Conservation (phyloP, 2,797 vertebrate genomes). For the Xenopus petersii region DNA sequence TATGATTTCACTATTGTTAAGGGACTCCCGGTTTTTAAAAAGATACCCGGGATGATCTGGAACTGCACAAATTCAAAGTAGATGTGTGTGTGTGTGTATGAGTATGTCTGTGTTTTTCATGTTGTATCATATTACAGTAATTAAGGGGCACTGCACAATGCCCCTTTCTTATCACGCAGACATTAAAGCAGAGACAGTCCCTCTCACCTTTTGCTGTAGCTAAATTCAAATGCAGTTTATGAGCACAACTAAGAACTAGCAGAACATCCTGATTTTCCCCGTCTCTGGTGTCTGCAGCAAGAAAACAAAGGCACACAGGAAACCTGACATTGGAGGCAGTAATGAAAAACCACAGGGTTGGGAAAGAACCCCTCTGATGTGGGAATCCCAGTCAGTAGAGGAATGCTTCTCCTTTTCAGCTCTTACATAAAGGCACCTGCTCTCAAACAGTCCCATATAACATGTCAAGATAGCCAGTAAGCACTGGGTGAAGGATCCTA, state of each 20-base stretch:
- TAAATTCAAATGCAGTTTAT: conserved; percentile 17
- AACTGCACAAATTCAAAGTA: no score
- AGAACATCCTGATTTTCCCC: conserved; percentile 12
- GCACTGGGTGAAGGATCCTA: not conserved
- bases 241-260: conserved; percentile 30
- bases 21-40: no score
- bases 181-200: not conserved
- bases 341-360: conserved; percentile 33
- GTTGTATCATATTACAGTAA: not conserved
- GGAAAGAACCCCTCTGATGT: conserved; percentile 32
- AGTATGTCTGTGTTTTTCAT: no score
- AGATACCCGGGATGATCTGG: no score
- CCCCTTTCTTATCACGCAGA: not conserved
- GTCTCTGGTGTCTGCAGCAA: conserved; percentile 26
- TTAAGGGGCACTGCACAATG: not conserved
- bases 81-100: no score
- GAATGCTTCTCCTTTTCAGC: conserved; percentile 16
- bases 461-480: conserved; percentile 8
- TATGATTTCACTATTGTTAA: no score
- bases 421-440: conserved; percentile 43
- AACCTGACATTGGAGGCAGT: conserved; percentile 23
- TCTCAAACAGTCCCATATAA: conserved; percentile 1
- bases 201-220: not conserved
- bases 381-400: conserved; percentile 24
- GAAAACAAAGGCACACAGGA: conserved; percentile 24